These are phyloP conservation scores for Agrypnus murinus DNA, from an alignment of 2,888 invertebrate genomes.

Conservation along the genomic window DNA sequence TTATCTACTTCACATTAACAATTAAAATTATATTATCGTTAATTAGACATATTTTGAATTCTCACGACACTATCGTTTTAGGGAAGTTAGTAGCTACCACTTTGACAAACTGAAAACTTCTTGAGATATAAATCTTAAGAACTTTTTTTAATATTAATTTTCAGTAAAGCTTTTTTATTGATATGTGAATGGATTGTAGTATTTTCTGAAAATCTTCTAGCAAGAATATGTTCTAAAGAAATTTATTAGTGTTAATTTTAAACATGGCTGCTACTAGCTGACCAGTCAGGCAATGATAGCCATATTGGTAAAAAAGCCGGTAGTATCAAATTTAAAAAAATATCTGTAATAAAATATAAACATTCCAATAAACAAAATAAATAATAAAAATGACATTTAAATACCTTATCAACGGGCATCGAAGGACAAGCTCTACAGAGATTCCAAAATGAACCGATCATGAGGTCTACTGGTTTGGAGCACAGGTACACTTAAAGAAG, in stretches of 20 bases:
- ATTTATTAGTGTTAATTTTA: neutral
- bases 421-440: constrained; percentile 97
- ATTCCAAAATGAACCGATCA: constrained; percentile 99
- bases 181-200: no score
- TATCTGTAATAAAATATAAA: neutral
- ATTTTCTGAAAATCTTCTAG: no score
- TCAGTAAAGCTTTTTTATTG: no score
- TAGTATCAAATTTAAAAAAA: constrained; percentile 13
- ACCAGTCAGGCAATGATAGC: neutral
- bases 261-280: constrained; percentile 36
- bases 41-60: no score
- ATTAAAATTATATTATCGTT: no score
- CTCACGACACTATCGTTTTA: no score
- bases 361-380: neutral
- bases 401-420: constrained; percentile 97
- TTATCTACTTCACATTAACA: no score
- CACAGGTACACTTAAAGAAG: constrained; percentile 56
- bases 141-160: no score
- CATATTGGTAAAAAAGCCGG: constrained; percentile 34
- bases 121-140: no score
- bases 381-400: neutral
- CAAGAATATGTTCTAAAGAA: no score
- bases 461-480: constrained; percentile 73
- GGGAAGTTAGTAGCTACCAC: no score
- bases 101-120: no score